phyloP scores from a whole-genome alignment of 2,113 vertebrate genomes.

The Ahaetulla prasina region DNA sequence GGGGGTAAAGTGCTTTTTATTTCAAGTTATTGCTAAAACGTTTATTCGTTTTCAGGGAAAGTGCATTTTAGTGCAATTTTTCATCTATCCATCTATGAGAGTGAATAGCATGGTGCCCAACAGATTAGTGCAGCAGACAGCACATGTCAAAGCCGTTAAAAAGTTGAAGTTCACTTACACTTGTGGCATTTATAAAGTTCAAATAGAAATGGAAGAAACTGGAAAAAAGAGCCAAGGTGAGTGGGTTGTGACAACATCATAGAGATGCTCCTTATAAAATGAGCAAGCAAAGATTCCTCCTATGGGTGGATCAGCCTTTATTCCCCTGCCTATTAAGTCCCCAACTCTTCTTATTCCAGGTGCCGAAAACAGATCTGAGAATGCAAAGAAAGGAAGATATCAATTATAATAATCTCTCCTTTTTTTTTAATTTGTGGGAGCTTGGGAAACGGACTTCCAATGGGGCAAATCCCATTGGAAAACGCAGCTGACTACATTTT shows the following conservation, averaged over 20 bases:
- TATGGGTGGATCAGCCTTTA: not conserved
- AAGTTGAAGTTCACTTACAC: not conserved
- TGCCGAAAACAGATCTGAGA: not conserved
- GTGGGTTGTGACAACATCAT: not conserved
- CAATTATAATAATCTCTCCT: not conserved
- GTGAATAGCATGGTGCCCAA: not conserved
- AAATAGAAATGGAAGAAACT: too few species aligned
- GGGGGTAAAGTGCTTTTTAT: not conserved
- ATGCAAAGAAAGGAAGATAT: not conserved
- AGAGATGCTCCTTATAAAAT: not conserved
- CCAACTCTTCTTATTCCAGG: not conserved
- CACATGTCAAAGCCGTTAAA: not conserved
- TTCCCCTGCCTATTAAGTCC: not conserved
- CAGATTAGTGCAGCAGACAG: not conserved
- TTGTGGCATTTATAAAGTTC: not conserved
- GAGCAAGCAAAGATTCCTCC: not conserved
- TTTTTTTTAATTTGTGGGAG: not conserved
- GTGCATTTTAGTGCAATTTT: not conserved
- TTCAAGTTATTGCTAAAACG: not conserved
- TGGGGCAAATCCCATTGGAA: not conserved
- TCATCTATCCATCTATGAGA: not conserved
- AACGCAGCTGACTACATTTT: not conserved
- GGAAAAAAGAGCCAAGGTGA: not conserved
- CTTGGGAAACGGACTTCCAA: not conserved
- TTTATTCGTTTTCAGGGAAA: not conserved